Evolutionary conservation across 2,888 invertebrate species (phyloP).

Genomic region (Perdita meconis): DNA sequence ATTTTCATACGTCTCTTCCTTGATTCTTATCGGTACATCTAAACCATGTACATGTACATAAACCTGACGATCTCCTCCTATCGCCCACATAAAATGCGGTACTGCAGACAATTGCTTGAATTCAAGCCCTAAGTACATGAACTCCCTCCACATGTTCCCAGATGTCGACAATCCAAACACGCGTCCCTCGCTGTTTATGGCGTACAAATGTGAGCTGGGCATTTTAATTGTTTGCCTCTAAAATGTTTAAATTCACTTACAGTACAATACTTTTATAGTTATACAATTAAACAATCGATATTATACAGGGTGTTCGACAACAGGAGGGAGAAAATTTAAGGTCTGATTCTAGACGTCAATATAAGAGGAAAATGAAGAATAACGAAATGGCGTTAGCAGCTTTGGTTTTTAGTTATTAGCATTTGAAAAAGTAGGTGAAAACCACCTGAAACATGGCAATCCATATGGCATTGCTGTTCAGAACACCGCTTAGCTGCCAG

Average conservation of each 20-base stretch:
- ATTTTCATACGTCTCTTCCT: constrained; percentile 96
- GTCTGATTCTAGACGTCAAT: too few species aligned
- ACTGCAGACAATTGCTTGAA: constrained; percentile 95
- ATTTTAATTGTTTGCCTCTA: constrained; percentile 81
- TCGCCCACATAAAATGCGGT: constrained; percentile 95
- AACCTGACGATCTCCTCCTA: constrained; percentile 96
- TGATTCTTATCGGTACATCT: constrained; percentile 95
- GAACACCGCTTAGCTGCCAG: too few species aligned
- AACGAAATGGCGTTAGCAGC: too few species aligned
- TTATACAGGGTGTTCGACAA: too few species aligned
- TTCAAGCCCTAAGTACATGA: constrained; percentile 93
- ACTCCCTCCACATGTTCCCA: constrained; percentile 93
- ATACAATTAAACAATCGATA: too few species aligned
- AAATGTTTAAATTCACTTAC: constrained; percentile 3
- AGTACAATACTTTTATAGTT: background rate
- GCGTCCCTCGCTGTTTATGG: constrained; percentile 94
- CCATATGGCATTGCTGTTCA: too few species aligned
- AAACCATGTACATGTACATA: constrained; percentile 95
- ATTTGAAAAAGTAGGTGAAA: too few species aligned
- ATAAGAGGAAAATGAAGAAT: too few species aligned
- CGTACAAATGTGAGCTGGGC: constrained; percentile 91
- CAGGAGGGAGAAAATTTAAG: too few species aligned
- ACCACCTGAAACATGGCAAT: too few species aligned
- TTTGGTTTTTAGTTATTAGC: too few species aligned
- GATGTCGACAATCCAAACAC: constrained; percentile 93